Evolutionary conservation across 2,797 vertebrate species (phyloP), one percentile per base, ranked within the genome.

Genomic region (Chromobotia macracanthus): DNA sequence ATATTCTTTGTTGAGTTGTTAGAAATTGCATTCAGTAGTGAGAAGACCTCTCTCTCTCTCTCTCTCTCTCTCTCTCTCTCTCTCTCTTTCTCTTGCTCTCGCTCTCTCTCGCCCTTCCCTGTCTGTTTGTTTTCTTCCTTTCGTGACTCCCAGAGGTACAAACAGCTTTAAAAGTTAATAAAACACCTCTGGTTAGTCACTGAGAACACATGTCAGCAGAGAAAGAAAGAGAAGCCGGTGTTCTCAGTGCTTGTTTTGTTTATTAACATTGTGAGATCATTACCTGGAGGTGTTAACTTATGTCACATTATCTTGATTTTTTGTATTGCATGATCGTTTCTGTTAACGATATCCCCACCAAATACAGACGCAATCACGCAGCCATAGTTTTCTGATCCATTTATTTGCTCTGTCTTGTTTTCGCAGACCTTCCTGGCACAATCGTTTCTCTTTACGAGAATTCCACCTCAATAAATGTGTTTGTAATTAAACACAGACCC

Each of bases 391-490:
- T 76, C 23, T 38, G 35, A 75, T 67, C 77, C 23, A 11, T 80
- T 74, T n/a, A 65, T 68, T 83, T 41, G 35, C 58, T 63, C 55
- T 19, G 31, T 71, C 67, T 82, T 63, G 38, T 83, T 85, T 80
- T 38, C 72, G 70, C 5, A 35, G 67, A 70, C 53, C 44, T 65
- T 76, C 60, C 70, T 86, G 81, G 83, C 85, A 80, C 79, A 72
- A 61, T 70, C 23, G 41, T 66, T 67, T 67, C 63, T 75, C 82
- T 86, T 85, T 85, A 85, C 80, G n/a, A 85, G 83, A 77, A 84
- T 86, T 84, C 81, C 83, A 82, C 68, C 74, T 85, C 85, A 82
- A 80, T 84, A 85, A 85, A 86, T 84, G 85, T 86, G 84, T 84
- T 84, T 86, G 84, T 83, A 84, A 85, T 86, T 86, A 84, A 85